phyloP scores from a whole-genome alignment of 2,888 invertebrate genomes.

The Hemicrepidius hirtus region DNA sequence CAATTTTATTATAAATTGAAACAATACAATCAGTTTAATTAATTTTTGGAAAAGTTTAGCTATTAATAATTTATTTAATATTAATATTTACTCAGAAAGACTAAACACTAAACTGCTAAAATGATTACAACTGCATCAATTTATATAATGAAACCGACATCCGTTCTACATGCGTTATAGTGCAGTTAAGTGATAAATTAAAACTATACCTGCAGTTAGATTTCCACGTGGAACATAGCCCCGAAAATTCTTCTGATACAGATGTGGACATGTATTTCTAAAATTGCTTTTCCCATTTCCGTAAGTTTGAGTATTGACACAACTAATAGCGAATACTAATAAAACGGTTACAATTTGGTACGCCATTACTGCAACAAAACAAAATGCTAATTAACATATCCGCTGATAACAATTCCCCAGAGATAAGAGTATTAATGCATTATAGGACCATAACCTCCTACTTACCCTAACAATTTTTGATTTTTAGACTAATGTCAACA shows the following conservation, averaged over 20 bases:
- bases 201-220: conserved; percentile 51
- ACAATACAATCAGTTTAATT: too few relatives aligned
- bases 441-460: conserved; percentile 15
- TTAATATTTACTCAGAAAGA: too few relatives aligned
- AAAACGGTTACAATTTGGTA: neutral
- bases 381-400: neutral
- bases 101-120: too few relatives aligned
- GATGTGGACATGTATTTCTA: conserved; percentile 64
- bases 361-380: conserved; percentile 6
- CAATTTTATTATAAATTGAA: too few relatives aligned
- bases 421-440: conserved; percentile 10
- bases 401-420: conserved; percentile 15
- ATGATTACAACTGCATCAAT: too few relatives aligned
- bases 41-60: too few relatives aligned
- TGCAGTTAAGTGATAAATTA: too few relatives aligned
- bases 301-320: conserved; percentile 46
- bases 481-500: neutral
- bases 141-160: too few relatives aligned
- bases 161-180: too few relatives aligned
- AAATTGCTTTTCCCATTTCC: conserved; percentile 49
- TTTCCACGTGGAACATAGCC: conserved; percentile 68
- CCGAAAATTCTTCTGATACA: conserved; percentile 65
- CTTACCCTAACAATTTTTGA: neutral
- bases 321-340: conserved; percentile 1
- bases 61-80: too few relatives aligned